Conservation (phyloP, 2,888 invertebrate species). For the Drosophila leonis region DNA sequence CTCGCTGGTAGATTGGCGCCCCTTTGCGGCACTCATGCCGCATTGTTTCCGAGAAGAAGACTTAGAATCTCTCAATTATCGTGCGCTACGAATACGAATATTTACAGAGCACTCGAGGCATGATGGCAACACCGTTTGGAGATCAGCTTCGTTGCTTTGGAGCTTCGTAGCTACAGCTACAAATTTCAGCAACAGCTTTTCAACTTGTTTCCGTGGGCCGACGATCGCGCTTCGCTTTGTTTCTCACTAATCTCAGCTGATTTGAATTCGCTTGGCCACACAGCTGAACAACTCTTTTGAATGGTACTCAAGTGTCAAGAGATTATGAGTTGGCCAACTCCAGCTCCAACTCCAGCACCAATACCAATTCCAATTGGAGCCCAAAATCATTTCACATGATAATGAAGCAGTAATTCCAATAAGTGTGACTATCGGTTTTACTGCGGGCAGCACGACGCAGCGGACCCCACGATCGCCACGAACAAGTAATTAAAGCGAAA, state of each 20-base stretch:
- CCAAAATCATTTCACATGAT: constrained; percentile 60
- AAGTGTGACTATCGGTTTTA: constrained; percentile 82
- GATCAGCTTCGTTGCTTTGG: constrained; percentile 2
- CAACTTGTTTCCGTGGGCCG: constrained; percentile 35
- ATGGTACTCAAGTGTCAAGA: constrained; percentile 78
- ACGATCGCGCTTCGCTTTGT: constrained; percentile 37
- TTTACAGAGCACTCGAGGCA: constrained; percentile 74
- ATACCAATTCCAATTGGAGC: constrained; percentile 21
- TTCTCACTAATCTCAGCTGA: constrained; percentile 72
- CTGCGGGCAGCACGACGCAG: constrained; percentile 66
- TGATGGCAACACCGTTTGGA: constrained; percentile 65
- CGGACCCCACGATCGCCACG: constrained; percentile 63
- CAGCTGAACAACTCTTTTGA: constrained; percentile 55
- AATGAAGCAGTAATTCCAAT: constrained; percentile 83
- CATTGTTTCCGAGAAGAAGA: constrained; percentile 51
- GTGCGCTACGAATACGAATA: constrained; percentile 56
- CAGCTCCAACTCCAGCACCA: constrained; percentile 1
- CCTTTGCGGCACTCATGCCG: constrained; percentile 27
- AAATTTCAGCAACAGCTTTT: constrained; percentile 22
- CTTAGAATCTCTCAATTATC: constrained; percentile 79
- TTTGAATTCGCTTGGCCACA: constrained; percentile 61
- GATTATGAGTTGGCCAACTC: constrained; percentile 63
- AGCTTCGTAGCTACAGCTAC: constrained; percentile 5
- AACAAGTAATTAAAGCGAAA: constrained; percentile 81
- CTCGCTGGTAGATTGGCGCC: constrained; percentile 37